Evolutionary conservation across 2,113 vertebrate genomes (phyloP), one percentile per base, ranked within the genome.

Genomic region (Piaya cayana): DNA sequence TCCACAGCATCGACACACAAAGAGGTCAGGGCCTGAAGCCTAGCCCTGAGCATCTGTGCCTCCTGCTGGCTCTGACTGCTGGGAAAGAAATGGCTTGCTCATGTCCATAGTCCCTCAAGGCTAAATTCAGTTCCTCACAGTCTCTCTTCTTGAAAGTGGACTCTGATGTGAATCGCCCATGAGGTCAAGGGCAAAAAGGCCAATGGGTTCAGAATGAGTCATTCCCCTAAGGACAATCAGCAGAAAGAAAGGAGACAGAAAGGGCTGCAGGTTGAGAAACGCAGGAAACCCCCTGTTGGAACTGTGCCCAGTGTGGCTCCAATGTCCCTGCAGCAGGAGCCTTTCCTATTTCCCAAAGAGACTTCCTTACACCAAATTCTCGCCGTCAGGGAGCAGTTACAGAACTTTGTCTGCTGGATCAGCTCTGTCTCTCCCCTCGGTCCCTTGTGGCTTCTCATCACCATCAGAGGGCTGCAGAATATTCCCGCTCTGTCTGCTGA

Each of bases 41-140:
- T 45, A 81, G 2, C 19, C 14, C 8, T 0, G 8, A 50, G 1
- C 34, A 72, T n/a, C 55, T 1, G 0, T 34, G 37, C 5, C 9
- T 82, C 20, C 36, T 20, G 0, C 34, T 27, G 68, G 7, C 49
- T 64, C 32, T 43, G 47, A 7, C 23, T 23, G 11, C 23, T 29
- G 42, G n/a, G 47, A 52, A 42, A 34, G 26, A 60, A 81, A 32
- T 19, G n/a, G 5, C 2, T 91, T 0, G 0, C 32, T 56, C 2
- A 0, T 18, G 23, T 37, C 47, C 0, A 0, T 15, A 20, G 25
- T 58, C 11, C 18, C 13, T 47, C 32, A 11, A 1, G 26, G 75
- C 18, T 21, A 9, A 82, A 75, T 78, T 70, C n/a, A 37, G 34
- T 29, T 90, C 43, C 43, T 63, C 37, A 9, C 12, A 53, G 45